phyloP scores from a whole-genome alignment of 2,113 vertebrate genomes.

The Centropristis striata region DNA sequence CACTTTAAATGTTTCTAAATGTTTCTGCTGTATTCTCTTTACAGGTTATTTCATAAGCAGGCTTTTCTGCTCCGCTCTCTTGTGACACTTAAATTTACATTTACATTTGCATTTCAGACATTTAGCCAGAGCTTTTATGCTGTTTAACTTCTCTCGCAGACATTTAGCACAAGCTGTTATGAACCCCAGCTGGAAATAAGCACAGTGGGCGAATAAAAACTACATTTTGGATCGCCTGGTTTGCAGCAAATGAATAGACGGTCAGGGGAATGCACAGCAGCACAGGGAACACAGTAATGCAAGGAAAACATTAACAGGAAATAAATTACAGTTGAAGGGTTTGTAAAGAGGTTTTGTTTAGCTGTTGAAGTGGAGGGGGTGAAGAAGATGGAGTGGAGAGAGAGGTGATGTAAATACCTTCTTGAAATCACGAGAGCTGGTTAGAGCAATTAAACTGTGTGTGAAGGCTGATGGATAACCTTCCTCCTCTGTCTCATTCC shows the following conservation, averaged over 20 bases:
- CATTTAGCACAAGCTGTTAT: conserved; percentile 7
- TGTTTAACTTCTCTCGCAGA: conserved; percentile 11
- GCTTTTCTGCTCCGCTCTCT: not conserved
- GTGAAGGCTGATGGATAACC: not conserved
- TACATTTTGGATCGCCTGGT: not conserved
- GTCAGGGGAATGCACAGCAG: not conserved
- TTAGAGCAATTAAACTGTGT: not conserved
- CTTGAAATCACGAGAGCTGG: conserved; percentile 2
- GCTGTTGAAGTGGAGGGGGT: not conserved
- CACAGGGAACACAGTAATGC: not conserved
- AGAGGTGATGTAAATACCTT: not conserved
- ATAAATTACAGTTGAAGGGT: not conserved
- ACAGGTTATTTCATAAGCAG: not conserved
- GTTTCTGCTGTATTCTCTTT: too few species aligned
- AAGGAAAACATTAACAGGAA: not conserved
- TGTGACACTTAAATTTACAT: not conserved
- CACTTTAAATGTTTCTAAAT: conserved; percentile 3
- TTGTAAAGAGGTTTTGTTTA: not conserved
- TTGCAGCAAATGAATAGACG: not conserved
- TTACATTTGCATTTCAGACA: conserved; percentile 21
- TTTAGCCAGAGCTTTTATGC: not conserved
- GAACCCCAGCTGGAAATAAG: not conserved
- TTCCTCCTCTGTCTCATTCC: not conserved
- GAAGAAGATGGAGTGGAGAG: not conserved
- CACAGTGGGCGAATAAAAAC: not conserved